A percentile compares a stretch with the other conserved stretches of the same genome.
phyloP scores from a whole-genome alignment of 2,888 invertebrate genomes.

The Gortyna flavago region DNA sequence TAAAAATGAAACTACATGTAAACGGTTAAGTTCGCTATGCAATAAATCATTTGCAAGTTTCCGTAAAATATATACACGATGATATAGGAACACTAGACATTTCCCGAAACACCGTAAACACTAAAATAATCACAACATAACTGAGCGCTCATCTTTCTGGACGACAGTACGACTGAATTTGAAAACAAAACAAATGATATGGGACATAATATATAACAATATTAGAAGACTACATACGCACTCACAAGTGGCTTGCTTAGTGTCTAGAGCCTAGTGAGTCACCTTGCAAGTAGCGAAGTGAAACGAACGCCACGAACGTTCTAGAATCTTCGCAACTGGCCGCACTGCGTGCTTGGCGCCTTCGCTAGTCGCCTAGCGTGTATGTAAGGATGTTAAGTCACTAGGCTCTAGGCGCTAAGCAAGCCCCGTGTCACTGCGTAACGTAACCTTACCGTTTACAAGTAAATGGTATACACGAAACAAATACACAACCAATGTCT shows the following conservation, averaged over 20 bases:
- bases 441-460: constrained; percentile 12
- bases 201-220: constrained; percentile 18
- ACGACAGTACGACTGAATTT: constrained; percentile 36
- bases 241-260: background rate
- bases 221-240: background rate
- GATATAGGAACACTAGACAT: constrained; percentile 36
- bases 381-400: background rate
- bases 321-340: background rate
- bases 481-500: constrained; percentile 1
- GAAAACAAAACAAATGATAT: constrained; percentile 42
- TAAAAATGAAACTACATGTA: background rate
- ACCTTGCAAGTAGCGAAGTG: background rate
- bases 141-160: constrained; percentile 56
- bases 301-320: background rate
- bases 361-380: too few relatives aligned
- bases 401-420: background rate
- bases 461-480: constrained; percentile 6
- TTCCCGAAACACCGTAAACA: constrained; percentile 52
- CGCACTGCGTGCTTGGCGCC: background rate
- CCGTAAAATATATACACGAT: constrained; percentile 32
- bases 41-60: constrained; percentile 38
- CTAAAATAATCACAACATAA: constrained; percentile 64
- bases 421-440: background rate
- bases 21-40: background rate
- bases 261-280: background rate